phyloP scores from a whole-genome alignment of 2,113 vertebrate species.

The Struthidea cinerea region DNA sequence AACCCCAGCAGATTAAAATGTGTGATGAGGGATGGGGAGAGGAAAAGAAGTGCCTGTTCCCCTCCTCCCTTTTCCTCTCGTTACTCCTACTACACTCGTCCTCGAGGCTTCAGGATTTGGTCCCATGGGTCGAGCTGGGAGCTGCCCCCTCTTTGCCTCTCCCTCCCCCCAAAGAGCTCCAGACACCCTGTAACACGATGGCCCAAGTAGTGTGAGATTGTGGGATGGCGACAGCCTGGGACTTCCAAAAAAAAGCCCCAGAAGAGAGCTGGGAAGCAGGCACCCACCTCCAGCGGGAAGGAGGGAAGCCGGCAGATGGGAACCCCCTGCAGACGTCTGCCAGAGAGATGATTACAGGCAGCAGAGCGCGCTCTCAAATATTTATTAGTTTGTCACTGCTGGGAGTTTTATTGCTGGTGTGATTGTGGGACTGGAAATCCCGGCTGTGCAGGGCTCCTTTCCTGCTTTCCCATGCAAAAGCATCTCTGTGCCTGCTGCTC shows the following conservation, averaged over 20 bases:
- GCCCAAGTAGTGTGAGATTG: neutral
- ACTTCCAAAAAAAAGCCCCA: neutral
- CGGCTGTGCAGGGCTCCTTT: neutral
- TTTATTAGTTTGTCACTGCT: conserved; percentile 37
- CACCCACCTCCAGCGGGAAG: neutral
- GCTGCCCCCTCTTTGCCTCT: neutral
- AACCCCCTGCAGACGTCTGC: conserved; percentile 6
- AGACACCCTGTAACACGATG: accelerated
- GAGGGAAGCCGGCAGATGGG: conserved; percentile 1
- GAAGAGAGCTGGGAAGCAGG: neutral
- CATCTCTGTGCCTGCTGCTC: neutral
- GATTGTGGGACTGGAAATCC: neutral
- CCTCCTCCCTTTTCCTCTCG: neutral
- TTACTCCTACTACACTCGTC: neutral
- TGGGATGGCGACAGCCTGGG: neutral
- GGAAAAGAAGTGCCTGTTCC: neutral
- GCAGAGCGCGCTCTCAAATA: neutral
- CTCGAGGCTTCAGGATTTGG: neutral
- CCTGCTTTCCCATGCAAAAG: neutral
- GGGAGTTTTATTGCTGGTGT: conserved; percentile 13
- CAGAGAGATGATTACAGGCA: neutral
- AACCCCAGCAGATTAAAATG: conserved; percentile 58
- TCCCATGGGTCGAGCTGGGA: accelerated
- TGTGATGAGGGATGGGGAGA: neutral
- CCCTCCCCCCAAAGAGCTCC: neutral